Evolutionary conservation across 2,113 vertebrate species (phyloP).

Genomic region (Tetraodon nigroviridis): DNA sequence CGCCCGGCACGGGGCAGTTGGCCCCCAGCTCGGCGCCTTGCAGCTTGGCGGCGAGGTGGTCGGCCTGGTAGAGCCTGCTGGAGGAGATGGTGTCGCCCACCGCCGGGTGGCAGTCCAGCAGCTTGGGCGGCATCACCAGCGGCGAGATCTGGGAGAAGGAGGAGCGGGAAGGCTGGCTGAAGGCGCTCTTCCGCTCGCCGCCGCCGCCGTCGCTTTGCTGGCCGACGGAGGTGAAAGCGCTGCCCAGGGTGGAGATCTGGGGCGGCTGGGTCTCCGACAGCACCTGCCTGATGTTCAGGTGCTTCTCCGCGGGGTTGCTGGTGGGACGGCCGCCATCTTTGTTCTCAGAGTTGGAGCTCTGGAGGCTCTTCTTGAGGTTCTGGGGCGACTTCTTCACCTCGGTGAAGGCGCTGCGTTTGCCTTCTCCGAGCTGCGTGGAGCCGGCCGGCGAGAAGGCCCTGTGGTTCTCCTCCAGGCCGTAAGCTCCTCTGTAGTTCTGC

Average conservation of each 20-base stretch:
- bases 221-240: slow-evolving; percentile 85
- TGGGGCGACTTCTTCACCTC: slow-evolving; percentile 87
- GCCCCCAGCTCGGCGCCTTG: slow-evolving; percentile 78
- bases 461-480: slow-evolving; percentile 83
- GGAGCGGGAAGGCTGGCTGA: slow-evolving; percentile 86
- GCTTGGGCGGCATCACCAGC: slow-evolving; percentile 85
- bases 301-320: slow-evolving; percentile 66
- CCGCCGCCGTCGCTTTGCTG: slow-evolving; percentile 68
- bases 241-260: slow-evolving; percentile 71
- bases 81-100: slow-evolving; percentile 80
- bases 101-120: slow-evolving; percentile 81
- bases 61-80: slow-evolving; percentile 82
- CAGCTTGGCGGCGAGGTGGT: slow-evolving; percentile 85
- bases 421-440: slow-evolving; percentile 73
- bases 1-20: slow-evolving; percentile 73
- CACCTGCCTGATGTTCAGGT: slow-evolving; percentile 74
- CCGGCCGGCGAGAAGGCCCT: slow-evolving; percentile 77
- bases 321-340: slow-evolving; percentile 69
- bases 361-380: slow-evolving; percentile 66
- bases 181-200: slow-evolving; percentile 87
- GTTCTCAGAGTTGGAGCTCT: slow-evolving; percentile 72
- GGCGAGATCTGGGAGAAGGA: slow-evolving; percentile 83
- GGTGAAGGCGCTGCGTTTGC: slow-evolving; percentile 91
- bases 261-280: slow-evolving; percentile 77
- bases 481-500: slow-evolving; percentile 86